A percentile compares a stretch with the other conserved stretches of the same genome.
These are phyloP conservation scores for Nudaria mundana DNA, from an alignment of 2,888 invertebrate species.

Conservation along the genomic window DNA sequence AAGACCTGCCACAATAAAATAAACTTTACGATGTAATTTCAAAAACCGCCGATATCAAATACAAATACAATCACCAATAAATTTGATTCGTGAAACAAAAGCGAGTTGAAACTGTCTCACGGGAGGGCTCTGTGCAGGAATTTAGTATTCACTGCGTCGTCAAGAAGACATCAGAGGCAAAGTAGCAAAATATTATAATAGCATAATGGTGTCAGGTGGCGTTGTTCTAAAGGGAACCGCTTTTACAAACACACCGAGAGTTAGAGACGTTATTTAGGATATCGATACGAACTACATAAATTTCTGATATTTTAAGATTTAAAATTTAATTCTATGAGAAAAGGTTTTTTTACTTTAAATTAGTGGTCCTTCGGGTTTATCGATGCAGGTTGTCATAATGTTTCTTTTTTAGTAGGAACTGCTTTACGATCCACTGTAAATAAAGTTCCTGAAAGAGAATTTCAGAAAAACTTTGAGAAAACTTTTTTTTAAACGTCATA, in stretches of 20 bases:
- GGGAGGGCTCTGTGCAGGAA: conserved; percentile 44
- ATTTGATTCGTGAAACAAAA: conserved; percentile 51
- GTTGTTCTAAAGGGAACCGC: conserved; percentile 51
- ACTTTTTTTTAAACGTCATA: no score
- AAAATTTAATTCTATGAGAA: background rate
- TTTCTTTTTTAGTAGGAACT: no score
- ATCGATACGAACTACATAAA: conserved; percentile 8
- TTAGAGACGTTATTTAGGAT: conserved; percentile 29
- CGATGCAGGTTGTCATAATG: no score
- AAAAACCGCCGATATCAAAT: conserved; percentile 48
- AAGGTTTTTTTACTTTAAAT: no score
- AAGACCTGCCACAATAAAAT: conserved; percentile 37
- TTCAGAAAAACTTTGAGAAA: no score
- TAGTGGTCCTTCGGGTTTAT: no score
- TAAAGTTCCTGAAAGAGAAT: no score
- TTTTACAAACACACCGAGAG: conserved; percentile 35
- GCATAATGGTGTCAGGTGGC: conserved; percentile 78
- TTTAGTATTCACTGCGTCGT: conserved; percentile 79
- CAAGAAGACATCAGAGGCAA: conserved; percentile 76
- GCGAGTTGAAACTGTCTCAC: conserved; percentile 42
- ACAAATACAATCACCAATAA: conserved; percentile 65
- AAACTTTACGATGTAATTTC: conserved; percentile 46
- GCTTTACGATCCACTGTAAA: no score
- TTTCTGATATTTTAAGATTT: background rate
- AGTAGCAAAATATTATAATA: conserved; percentile 79